Conservation (phyloP, 2,888 invertebrate genomes). For the Minunthozetes semirufus region DNA sequence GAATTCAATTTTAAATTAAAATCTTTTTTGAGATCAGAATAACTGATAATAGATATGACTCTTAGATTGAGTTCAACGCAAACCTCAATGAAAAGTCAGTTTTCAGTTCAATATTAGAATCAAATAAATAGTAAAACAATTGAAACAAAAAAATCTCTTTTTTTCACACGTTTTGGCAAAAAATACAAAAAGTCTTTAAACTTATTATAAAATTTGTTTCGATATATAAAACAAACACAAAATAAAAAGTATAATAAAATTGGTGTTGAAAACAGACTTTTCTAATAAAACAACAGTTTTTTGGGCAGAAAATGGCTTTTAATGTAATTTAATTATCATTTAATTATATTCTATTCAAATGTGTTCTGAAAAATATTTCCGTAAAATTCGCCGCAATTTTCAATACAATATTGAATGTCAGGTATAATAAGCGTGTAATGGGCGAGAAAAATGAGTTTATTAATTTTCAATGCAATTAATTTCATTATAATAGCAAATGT, state of each 20-base stretch:
- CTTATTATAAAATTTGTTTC: background rate
- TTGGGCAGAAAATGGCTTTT: background rate
- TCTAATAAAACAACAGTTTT: background rate
- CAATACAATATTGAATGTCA: background rate
- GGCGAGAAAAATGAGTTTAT: background rate
- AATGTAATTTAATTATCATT: background rate
- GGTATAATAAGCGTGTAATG: background rate
- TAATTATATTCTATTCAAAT: background rate
- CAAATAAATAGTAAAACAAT: no score
- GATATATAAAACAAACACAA: background rate
- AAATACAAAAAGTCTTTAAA: no score
- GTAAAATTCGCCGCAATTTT: background rate
- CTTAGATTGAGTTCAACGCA: no score
- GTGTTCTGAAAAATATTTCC: background rate
- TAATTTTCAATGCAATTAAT: background rate
- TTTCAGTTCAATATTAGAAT: no score
- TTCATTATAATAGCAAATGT: slow-evolving; percentile 13
- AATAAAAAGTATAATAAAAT: background rate
- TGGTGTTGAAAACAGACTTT: background rate
- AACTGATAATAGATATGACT: no score
- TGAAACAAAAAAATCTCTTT: no score
- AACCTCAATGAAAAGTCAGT: no score
- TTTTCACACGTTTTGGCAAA: no score
- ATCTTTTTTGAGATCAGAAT: no score
- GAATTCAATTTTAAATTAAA: no score